Evolutionary conservation across 2,888 invertebrate species (phyloP).

Genomic region (Caenorhabditis macrosperma): DNA sequence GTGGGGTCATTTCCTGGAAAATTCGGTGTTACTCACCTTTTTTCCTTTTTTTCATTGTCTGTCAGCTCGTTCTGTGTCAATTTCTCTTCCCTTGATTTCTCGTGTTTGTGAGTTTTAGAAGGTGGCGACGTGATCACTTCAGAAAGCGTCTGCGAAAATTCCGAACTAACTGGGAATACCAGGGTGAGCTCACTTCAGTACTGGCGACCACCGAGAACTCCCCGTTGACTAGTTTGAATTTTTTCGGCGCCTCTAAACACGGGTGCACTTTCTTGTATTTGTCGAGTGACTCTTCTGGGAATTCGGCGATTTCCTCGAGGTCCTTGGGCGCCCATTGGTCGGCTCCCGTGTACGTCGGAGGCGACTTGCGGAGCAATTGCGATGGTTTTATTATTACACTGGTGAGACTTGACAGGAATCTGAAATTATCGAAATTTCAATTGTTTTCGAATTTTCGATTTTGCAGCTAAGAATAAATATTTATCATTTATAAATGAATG

Average conservation of each 20-base stretch:
- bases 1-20: not conserved
- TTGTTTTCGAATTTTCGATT: no score
- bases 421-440: not conserved
- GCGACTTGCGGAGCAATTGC: not conserved
- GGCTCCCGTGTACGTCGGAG: slow-evolving; percentile 14
- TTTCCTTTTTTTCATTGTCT: slow-evolving; percentile 34
- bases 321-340: slow-evolving; percentile 62
- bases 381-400: slow-evolving; percentile 45
- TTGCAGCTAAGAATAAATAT: no score
- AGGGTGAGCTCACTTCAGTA: no score
- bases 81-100: slow-evolving; percentile 41
- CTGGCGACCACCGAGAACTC: slow-evolving; percentile 55
- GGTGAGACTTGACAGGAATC: slow-evolving; percentile 52
- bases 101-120: slow-evolving; percentile 2
- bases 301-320: slow-evolving; percentile 56
- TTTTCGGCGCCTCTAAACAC: slow-evolving; percentile 50
- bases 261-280: slow-evolving; percentile 65
- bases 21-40: slow-evolving; percentile 12
- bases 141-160: slow-evolving; percentile 3
- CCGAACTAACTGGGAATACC: no score
- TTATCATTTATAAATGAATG: no score
- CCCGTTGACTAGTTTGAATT: slow-evolving; percentile 52
- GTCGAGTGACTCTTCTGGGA: slow-evolving; percentile 43
- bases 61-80: slow-evolving; percentile 44
- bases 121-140: not conserved